Base-by-base conservation (phyloP, 2,113 vertebrate genomes). In the Calyptommatus sinebrachiatus region DNA sequence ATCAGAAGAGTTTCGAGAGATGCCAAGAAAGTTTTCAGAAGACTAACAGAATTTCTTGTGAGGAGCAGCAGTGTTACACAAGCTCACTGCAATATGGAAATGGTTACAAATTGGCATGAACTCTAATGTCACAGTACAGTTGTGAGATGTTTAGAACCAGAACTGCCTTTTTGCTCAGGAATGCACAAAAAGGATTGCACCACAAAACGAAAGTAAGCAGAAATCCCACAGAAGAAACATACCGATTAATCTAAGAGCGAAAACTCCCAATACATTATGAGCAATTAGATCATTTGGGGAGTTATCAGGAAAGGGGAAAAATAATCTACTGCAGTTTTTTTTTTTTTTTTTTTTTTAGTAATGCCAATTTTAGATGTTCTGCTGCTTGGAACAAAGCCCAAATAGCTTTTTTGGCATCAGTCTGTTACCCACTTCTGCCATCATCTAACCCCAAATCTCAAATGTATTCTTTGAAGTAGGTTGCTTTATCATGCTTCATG, bases 241-340 rank as follows among this genome's bases (percentile, higher is more conserved):
- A 4, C 76, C 26, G 83, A 73, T 66, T 21, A 11, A 84, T 41
- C 66, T 50, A 57, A 69, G 28, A 11, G 31, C 12, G 70, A n/a
- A 45, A 60, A 50, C 73, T 82, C 74, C 83, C 81, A 74, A 35
- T 12, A 26, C n/a, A 61, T 61, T 78, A 28, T 14, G 67, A 46
- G 18, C 20, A 8, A 66, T 26, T 80, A 22, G 70, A 75, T 41
- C 53, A 80, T 69, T 89, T 28, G 84, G 81, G 78, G 4, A 0
- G 0, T 70, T 85, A 76, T 35, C 0, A 0, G 66, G 26, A 6
- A 53, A 16, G 20, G 21, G 2, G 21, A 20, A 7, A 31, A 16
- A 20, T 21, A 35, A 31, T 67, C 28, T 29, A 18, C 29, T 67
- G 65, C 62, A 63, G 26, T 63, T 63, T 63, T 41, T n/a, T n/a